Evolutionary conservation across 2,888 invertebrate genomes (phyloP), one percentile per base, ranked within the genome.

Genomic region (Rhogogaster chlorosoma): DNA sequence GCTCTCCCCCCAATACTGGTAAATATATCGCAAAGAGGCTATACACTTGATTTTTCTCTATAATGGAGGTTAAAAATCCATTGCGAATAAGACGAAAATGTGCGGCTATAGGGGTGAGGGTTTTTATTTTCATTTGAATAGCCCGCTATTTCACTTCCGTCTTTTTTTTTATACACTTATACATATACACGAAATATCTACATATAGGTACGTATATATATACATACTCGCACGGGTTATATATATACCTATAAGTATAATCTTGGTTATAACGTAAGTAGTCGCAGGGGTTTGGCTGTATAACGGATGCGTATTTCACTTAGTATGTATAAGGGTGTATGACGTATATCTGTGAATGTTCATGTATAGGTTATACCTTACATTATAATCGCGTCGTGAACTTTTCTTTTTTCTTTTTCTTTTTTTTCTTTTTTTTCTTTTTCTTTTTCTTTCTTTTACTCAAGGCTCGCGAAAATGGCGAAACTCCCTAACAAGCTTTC

Each of bases 401-500:
- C 70, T 85, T 61, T 82, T 84, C 53, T 75, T 73, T 84, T 64
- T 64, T 83, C 67, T 53, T 57, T 75, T 38, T 61, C 71, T 70
- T 61, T n/a, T 64, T 57, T 61, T 57, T 73, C 53, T 32, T 32
- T 64, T 53, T 70, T 49, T 67, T 22, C 57, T 64, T 22, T 18
- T 18, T 49, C 49, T 32, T 61, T 53, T 38, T 75, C 26, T 53
- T 1, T 77, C 53, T 77, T 36, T 36, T 42, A 38, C 67, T 83
- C 82, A 45, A 67, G 26, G 67, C 45, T 64, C 67, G 82, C 67
- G 82, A 91, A 90, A 90, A 90, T 89, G 88, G 90, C 88, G 90
- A 91, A 91, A 89, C 89, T 91, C 90, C 87, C 91, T 92, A 92
- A 92, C 91, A 90, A 92, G 91, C 92, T 92, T 92, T 91, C 90